Conservation (phyloP, 2,888 invertebrate genomes). For the Trachelus troglodyta region DNA sequence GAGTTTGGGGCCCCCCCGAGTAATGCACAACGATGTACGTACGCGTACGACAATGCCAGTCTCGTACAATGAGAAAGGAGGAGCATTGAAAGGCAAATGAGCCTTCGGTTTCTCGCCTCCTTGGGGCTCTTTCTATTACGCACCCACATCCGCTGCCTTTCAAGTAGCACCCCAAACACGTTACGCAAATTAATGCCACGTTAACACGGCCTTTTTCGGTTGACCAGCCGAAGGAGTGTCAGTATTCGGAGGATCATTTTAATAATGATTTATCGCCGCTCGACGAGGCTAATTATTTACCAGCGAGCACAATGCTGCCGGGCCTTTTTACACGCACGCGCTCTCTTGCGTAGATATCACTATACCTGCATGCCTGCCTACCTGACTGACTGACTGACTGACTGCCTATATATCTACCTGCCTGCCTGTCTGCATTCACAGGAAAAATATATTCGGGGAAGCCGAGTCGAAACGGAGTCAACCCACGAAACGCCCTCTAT, state of each 20-base stretch:
- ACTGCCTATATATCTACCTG: neutral
- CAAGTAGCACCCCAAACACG: conserved; percentile 49
- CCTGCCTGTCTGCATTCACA: neutral
- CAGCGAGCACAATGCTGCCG: conserved; percentile 25
- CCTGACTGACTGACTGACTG: neutral
- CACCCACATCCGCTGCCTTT: conserved; percentile 50
- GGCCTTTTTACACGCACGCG: conserved; percentile 17
- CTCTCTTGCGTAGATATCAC: neutral
- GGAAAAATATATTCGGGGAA: neutral
- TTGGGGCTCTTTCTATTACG: conserved; percentile 41
- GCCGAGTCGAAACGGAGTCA: neutral
- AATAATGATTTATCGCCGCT: conserved; percentile 48
- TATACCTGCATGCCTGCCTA: neutral
- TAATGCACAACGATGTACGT: conserved; percentile 3
- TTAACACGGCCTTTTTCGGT: conserved; percentile 34
- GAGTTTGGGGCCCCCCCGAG: neutral
- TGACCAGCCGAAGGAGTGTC: conserved; percentile 33
- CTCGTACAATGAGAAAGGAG: conserved; percentile 41
- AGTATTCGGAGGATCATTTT: conserved; percentile 34
- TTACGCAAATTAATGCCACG: conserved; percentile 53
- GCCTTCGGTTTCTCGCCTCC: conserved; percentile 33
- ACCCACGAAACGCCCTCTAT: neutral
- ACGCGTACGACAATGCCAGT: conserved; percentile 39
- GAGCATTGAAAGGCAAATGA: conserved; percentile 51
- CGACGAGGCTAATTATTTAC: conserved; percentile 52